Evolutionary conservation across 2,797 vertebrate species (phyloP).

Genomic region (Mormyrops attenuatus): DNA sequence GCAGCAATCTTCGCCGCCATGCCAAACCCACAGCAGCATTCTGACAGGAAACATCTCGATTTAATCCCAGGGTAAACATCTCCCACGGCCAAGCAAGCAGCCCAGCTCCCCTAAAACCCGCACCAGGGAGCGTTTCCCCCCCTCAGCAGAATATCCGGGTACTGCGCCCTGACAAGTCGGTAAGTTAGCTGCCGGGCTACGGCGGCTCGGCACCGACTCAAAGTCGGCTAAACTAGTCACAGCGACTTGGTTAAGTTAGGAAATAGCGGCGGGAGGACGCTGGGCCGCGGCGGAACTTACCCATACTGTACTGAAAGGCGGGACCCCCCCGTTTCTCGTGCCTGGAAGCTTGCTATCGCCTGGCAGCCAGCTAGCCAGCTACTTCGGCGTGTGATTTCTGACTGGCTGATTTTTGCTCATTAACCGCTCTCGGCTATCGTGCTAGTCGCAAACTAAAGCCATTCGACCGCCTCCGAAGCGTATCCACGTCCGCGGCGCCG

Average conservation of each 20-base stretch:
- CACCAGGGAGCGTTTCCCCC: background rate
- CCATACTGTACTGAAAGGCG: conserved; percentile 56
- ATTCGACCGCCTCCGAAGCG: conserved; percentile 43
- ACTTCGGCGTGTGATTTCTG: conserved; percentile 37
- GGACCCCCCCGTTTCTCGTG: conserved; percentile 44
- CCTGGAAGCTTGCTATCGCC: conserved; percentile 42
- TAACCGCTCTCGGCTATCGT: conserved; percentile 20
- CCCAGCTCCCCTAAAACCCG: background rate
- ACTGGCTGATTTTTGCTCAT: conserved; percentile 23
- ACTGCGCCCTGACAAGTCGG: background rate
- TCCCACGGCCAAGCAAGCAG: background rate
- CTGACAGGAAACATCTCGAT: background rate
- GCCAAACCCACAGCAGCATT: background rate
- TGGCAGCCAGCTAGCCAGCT: conserved; percentile 50
- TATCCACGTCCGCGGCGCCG: conserved; percentile 34
- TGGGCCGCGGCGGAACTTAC: conserved; percentile 55
- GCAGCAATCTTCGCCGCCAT: background rate
- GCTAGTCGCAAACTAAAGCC: conserved; percentile 42
- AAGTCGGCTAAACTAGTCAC: background rate
- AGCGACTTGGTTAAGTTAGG: background rate
- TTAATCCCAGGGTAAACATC: background rate
- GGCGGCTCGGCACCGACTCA: background rate
- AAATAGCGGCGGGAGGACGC: background rate
- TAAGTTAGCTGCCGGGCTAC: conserved; percentile 6
- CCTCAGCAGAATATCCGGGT: background rate